Conservation (phyloP, 2,888 invertebrate genomes). For the Nesidiocoris tenuis region DNA sequence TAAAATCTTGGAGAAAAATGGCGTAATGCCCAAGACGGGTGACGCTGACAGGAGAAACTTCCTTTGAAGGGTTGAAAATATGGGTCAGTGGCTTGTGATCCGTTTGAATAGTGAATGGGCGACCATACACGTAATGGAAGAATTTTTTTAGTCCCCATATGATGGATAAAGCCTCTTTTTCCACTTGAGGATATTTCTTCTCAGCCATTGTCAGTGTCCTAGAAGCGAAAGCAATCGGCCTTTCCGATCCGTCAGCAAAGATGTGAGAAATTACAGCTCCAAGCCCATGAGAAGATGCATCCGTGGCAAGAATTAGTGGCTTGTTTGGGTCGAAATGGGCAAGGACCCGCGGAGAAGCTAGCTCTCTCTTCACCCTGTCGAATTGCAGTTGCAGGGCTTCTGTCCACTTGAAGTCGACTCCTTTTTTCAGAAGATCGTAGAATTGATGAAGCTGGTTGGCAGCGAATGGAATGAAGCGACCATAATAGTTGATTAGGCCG, state of each 20-base stretch:
- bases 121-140: background rate
- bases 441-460: background rate
- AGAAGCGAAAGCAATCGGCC: too few relatives aligned
- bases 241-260: background rate
- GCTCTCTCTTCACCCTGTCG: background rate
- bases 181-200: background rate
- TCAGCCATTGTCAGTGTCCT: background rate
- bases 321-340: background rate
- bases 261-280: background rate
- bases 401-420: background rate
- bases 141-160: background rate
- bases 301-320: background rate
- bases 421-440: slow-evolving; percentile 2
- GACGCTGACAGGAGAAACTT: background rate
- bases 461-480: background rate
- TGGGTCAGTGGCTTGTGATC: background rate
- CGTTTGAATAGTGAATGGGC: background rate
- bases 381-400: background rate
- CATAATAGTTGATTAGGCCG: slow-evolving; percentile 5
- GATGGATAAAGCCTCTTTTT: background rate
- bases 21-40: background rate
- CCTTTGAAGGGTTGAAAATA: background rate
- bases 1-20: background rate
- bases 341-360: background rate
- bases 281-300: background rate